Base-by-base conservation (phyloP, 2,113 vertebrate genomes). In the Miniopterus natalensis region DNA sequence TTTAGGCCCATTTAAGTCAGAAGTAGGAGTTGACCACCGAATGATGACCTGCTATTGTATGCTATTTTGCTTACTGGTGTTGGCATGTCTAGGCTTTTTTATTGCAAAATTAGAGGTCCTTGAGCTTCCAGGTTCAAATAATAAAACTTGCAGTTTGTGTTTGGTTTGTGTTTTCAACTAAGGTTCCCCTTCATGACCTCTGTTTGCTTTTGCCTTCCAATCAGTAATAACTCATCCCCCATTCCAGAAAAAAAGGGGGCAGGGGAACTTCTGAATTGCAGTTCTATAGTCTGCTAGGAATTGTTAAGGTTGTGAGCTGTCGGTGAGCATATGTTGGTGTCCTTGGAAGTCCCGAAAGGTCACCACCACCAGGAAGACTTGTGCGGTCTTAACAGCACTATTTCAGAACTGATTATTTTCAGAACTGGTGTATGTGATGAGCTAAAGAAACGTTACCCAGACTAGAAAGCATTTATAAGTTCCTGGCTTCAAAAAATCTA, bases 121-220 rank as follows among this genome's bases (percentile, higher is more conserved):
- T 84, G 51, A n/a, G 25, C 10, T 90, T 80, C 47, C 20, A 6
- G 61, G 23, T 80, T 80, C 77, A 73, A 85, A 63, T 40, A 49
- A 31, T 88, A 90, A 95, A 95, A 95, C 29, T 85, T 49, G 51
- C 78, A 90, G 45, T 31, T 57, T 59, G 10, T 45, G 36, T 53
- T 87, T 42, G 6, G n/a, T 53, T 89, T 89, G 87, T 92, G 49
- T 88, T 84, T 95, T 93, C 61, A 86, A 61, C 23, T 31, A 51
- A n/a, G 25, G 51, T 95, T 74, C 8, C n/a, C 36, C 9, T 77
- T 86, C 78, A 31, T 88, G 83, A 61, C n/a, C 51, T 81, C 40
- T 81, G 29, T 21, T 71, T 74, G 5, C 4, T 66, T 96, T 96
- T 51, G 23, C 57, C 53, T 84, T 96, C n/a, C 15, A 80, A 6